These are phyloP conservation scores for Oligia strigilis DNA, from an alignment of 2,888 invertebrate species.

Conservation along the genomic window DNA sequence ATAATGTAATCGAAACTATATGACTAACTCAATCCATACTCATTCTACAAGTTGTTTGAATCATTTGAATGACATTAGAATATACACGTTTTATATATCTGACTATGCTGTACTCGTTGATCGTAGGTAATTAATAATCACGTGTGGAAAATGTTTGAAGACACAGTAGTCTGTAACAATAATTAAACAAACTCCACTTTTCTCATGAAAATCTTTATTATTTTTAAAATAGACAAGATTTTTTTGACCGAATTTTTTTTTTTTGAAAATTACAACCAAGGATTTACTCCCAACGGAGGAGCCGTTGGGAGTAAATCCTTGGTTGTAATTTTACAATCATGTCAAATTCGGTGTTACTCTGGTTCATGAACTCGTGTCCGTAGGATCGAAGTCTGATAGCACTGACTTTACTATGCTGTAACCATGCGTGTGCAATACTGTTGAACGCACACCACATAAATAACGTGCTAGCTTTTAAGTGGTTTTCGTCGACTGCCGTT, in stretches of 20 bases:
- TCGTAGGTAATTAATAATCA: constrained; percentile 2
- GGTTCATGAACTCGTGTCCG: too few relatives aligned
- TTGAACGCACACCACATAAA: constrained; percentile 5
- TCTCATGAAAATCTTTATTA: not conserved
- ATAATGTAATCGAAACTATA: not conserved
- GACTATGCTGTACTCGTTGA: not conserved
- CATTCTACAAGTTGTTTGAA: not conserved
- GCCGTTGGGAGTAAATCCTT: not conserved
- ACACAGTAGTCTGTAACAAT: not conserved
- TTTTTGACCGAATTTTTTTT: not conserved
- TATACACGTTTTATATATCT: not conserved
- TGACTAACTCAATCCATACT: not conserved
- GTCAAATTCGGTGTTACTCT: not conserved
- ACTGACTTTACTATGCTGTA: not conserved
- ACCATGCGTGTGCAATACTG: not conserved
- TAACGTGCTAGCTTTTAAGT: not conserved
- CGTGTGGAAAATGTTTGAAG: constrained; percentile 17
- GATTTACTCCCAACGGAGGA: too few relatives aligned
- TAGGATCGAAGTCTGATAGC: not conserved
- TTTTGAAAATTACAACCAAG: too few relatives aligned
- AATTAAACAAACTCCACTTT: not conserved
- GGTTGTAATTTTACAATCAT: not conserved
- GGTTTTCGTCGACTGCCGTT: not conserved
- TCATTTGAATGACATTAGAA: not conserved
- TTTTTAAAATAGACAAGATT: not conserved